These are phyloP conservation scores for Agrotis puta DNA, from an alignment of 2,888 invertebrate genomes.

Conservation along the genomic window DNA sequence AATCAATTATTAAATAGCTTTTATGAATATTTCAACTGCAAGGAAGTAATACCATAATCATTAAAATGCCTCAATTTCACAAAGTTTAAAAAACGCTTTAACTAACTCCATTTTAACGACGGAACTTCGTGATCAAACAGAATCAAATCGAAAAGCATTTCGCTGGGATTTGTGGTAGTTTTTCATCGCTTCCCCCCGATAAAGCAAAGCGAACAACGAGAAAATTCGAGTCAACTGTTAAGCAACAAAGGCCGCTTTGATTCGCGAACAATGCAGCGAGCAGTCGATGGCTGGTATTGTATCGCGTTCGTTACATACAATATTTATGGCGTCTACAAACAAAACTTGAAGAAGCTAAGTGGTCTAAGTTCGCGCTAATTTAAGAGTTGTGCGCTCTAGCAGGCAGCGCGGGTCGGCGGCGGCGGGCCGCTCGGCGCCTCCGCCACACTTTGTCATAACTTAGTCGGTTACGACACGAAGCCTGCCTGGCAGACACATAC, in stretches of 20 bases:
- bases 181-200: constrained; percentile 64
- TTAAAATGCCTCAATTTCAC: constrained; percentile 13
- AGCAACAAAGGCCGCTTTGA: constrained; percentile 77
- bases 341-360: constrained; percentile 89
- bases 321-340: constrained; percentile 89
- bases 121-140: constrained; percentile 60
- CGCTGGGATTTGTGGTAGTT: constrained; percentile 61
- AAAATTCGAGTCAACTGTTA: constrained; percentile 74
- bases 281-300: constrained; percentile 79
- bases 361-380: constrained; percentile 89
- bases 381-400: constrained; percentile 85
- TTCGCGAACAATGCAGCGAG: constrained; percentile 77
- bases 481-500: constrained; percentile 70
- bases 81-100: constrained; percentile 26
- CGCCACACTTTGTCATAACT: constrained; percentile 87
- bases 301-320: constrained; percentile 80
- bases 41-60: constrained; percentile 7
- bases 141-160: constrained; percentile 58
- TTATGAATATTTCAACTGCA: constrained; percentile 13
- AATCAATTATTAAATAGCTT: constrained; percentile 68
- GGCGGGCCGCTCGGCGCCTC: constrained; percentile 68
- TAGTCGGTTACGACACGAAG: constrained; percentile 74
- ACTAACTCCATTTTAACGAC: constrained; percentile 54
- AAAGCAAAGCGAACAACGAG: constrained; percentile 68
- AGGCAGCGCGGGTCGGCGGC: constrained; percentile 70